A percentile compares a stretch with the other conserved stretches of the same genome.
Evolutionary conservation across 1,140 invertebrate species (phyloP).

Genomic region (Cryptotermes secundus): DNA sequence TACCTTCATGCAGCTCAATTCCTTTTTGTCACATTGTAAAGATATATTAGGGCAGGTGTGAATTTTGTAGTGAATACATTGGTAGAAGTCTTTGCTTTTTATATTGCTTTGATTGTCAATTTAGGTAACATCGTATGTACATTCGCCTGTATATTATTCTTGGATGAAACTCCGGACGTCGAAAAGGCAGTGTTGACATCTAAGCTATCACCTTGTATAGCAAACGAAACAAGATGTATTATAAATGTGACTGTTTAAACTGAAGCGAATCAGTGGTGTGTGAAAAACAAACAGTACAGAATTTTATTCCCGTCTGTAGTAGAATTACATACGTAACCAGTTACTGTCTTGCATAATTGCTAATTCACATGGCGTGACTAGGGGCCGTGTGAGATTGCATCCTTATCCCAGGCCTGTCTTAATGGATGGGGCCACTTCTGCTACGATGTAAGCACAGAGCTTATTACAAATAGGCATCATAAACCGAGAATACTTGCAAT

Average conservation of each 20-base stretch:
- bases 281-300: neutral
- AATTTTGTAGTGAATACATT: slow-evolving; percentile 22
- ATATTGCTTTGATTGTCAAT: neutral
- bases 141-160: neutral
- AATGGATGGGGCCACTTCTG: neutral
- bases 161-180: neutral
- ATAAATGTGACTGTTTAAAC: neutral
- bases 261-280: neutral
- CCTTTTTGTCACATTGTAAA: neutral
- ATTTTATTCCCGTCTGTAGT: neutral
- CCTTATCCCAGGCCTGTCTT: neutral
- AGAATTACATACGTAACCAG: too few species aligned
- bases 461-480: neutral
- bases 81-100: neutral
- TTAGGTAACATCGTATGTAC: neutral
- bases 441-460: neutral
- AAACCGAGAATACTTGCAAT: neutral
- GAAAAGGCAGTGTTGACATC: neutral
- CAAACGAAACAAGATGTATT: neutral
- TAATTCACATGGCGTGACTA: neutral
- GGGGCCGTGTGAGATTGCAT: neutral
- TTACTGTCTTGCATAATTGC: neutral
- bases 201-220: neutral
- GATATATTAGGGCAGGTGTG: neutral
- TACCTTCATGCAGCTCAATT: slow-evolving; percentile 26